Evolutionary conservation across 2,113 vertebrate species (phyloP).

Genomic region (Oryzias curvinotus): DNA sequence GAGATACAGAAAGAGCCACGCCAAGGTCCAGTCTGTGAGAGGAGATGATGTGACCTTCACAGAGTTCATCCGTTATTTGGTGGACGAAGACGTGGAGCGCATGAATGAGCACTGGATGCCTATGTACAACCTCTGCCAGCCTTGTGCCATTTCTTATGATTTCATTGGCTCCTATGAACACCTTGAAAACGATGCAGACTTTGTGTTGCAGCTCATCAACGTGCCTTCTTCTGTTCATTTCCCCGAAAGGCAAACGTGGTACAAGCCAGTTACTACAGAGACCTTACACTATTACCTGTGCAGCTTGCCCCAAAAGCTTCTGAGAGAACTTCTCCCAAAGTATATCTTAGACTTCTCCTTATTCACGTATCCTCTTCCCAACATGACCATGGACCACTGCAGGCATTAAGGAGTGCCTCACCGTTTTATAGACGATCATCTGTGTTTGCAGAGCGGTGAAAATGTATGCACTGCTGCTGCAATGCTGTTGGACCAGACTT

Average conservation of each 20-base stretch:
- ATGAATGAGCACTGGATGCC: slow-evolving; percentile 99
- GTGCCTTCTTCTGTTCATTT: slow-evolving; percentile 82
- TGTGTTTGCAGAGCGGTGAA: no score
- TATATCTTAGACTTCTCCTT: slow-evolving; percentile 97
- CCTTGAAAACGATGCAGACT: slow-evolving; percentile 81
- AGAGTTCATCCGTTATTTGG: slow-evolving; percentile 89
- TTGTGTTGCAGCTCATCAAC: slow-evolving; percentile 81
- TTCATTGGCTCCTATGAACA: slow-evolving; percentile 93
- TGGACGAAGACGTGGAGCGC: slow-evolving; percentile 88
- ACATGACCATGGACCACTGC: slow-evolving; percentile 87
- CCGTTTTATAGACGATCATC: no score
- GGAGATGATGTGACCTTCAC: slow-evolving; percentile 94
- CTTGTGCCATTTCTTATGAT: slow-evolving; percentile 88
- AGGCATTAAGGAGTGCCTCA: slow-evolving; percentile 73
- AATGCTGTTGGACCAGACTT: slow-evolving; percentile 16
- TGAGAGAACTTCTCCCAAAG: slow-evolving; percentile 88
- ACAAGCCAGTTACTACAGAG: slow-evolving; percentile 87
- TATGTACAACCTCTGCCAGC: slow-evolving; percentile 94
- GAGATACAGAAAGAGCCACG: slow-evolving; percentile 79
- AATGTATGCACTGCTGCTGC: no score
- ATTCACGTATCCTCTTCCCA: slow-evolving; percentile 92
- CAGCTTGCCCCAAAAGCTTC: slow-evolving; percentile 80
- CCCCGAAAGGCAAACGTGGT: slow-evolving; percentile 91
- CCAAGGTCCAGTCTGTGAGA: slow-evolving; percentile 46
- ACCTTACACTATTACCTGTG: slow-evolving; percentile 92